Percentiles rank a stretch among this genome's conserved stretches.
phyloP scores from a whole-genome alignment of 2,797 vertebrate genomes.

The Pseudotriccus pelzelni region DNA sequence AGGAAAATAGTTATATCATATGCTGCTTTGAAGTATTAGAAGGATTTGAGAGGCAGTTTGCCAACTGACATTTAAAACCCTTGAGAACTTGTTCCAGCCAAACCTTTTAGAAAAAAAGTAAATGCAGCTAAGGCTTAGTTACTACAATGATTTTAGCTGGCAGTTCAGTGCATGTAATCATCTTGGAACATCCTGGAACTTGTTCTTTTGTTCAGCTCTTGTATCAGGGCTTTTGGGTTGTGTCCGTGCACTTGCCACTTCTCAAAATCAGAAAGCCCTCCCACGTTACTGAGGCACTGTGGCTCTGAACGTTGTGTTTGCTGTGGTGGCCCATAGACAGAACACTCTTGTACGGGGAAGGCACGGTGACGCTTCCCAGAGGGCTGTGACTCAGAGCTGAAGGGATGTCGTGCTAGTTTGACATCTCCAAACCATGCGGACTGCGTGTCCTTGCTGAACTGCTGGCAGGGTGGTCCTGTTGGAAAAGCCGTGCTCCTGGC shows the following conservation, averaged over 20 bases:
- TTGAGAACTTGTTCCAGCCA: constrained; percentile 4
- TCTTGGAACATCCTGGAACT: background rate
- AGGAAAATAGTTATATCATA: constrained; percentile 1
- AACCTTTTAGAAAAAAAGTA: constrained; percentile 13
- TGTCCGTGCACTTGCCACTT: background rate
- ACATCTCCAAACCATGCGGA: accelerated
- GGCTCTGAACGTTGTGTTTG: accelerated
- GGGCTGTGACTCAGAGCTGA: background rate
- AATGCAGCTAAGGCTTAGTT: background rate
- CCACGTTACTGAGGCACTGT: accelerated
- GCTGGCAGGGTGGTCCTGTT: background rate
- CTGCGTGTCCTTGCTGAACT: background rate
- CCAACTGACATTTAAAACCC: constrained; percentile 34
- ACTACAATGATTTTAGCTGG: background rate
- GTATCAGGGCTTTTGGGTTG: background rate
- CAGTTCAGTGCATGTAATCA: background rate
- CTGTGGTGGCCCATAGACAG: background rate
- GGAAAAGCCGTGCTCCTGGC: background rate
- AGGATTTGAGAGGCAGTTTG: constrained; percentile 23
- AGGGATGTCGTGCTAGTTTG: background rate
- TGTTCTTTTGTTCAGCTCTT: background rate
- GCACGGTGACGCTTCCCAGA: background rate
- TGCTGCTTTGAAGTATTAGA: background rate
- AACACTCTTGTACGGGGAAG: accelerated
- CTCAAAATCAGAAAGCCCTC: background rate